Percentiles rank a stretch among this genome's conserved stretches.
phyloP scores from a whole-genome alignment of 2,113 vertebrate genomes.

The Xenotilapia caudafasciata region DNA sequence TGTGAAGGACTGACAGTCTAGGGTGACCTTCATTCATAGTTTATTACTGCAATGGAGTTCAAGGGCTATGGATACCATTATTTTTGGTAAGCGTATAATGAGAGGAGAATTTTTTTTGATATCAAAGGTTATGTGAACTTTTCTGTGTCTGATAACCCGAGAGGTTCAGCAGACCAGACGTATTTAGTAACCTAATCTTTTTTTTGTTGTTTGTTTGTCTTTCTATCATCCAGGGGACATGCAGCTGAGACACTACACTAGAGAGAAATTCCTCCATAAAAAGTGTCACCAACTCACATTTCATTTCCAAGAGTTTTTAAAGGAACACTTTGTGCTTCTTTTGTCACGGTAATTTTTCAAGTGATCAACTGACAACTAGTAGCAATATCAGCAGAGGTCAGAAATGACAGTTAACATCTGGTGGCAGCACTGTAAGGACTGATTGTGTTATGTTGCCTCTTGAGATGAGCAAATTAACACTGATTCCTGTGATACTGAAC shows the following conservation, averaged over 20 bases:
- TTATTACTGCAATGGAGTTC: neutral
- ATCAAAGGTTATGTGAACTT: slow-evolving; percentile 35
- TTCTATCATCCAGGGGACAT: neutral
- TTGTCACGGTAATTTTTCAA: slow-evolving; percentile 21
- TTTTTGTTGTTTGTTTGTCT: neutral
- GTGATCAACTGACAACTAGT: slow-evolving; percentile 15
- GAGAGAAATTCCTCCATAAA: neutral
- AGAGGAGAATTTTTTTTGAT: neutral
- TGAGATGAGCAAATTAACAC: slow-evolving; percentile 21
- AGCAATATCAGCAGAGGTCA: slow-evolving; percentile 3
- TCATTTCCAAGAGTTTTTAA: neutral
- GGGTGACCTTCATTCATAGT: neutral
- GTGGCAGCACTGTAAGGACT: neutral
- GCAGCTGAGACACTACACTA: neutral
- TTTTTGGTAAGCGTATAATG: slow-evolving; percentile 6
- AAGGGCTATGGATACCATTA: neutral
- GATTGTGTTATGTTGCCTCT: slow-evolving; percentile 40
- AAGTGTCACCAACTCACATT: neutral
- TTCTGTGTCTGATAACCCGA: neutral
- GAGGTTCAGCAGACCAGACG: neutral
- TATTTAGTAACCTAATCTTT: neutral
- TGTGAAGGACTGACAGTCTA: neutral
- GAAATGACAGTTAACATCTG: slow-evolving; percentile 25
- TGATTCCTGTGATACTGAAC: neutral
- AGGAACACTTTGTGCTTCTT: neutral